Conservation (phyloP, 2,888 invertebrate species). For the Muscina levida region DNA sequence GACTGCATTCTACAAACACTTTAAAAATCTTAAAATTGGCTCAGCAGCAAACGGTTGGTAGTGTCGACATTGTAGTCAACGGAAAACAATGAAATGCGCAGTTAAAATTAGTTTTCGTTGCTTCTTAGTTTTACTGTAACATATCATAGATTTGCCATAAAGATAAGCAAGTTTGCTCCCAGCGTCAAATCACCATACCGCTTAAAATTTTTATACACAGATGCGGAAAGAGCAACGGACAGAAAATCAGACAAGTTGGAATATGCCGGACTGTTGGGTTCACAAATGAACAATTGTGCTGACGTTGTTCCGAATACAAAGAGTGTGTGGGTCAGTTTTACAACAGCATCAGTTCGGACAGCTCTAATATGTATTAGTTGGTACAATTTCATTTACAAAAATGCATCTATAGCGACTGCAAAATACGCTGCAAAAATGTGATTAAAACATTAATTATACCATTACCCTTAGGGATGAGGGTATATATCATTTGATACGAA, state of each 20-base stretch:
- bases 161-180: conserved; percentile 53
- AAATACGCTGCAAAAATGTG: too few relatives aligned
- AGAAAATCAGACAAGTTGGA: conserved; percentile 29
- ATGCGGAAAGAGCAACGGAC: background rate
- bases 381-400: too few relatives aligned
- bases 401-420: too few relatives aligned
- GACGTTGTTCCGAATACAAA: conserved; percentile 30
- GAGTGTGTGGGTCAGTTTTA: conserved; percentile 60
- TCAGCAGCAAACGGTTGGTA: conserved; percentile 48
- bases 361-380: conserved; percentile 52
- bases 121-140: conserved; percentile 29
- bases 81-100: background rate
- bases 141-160: conserved; percentile 53
- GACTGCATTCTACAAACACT: conserved; percentile 32
- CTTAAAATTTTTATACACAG: conserved; percentile 47
- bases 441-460: too few relatives aligned
- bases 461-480: too few relatives aligned
- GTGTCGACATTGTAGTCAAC: conserved; percentile 43
- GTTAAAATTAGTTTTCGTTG: background rate
- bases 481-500: too few relatives aligned
- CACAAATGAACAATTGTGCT: background rate
- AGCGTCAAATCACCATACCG: conserved; percentile 62
- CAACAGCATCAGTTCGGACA: conserved; percentile 57
- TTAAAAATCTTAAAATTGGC: conserved; percentile 53
- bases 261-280: background rate